These are phyloP conservation scores for Boloria selene DNA, from an alignment of 2,888 invertebrate genomes.

Conservation along the genomic window DNA sequence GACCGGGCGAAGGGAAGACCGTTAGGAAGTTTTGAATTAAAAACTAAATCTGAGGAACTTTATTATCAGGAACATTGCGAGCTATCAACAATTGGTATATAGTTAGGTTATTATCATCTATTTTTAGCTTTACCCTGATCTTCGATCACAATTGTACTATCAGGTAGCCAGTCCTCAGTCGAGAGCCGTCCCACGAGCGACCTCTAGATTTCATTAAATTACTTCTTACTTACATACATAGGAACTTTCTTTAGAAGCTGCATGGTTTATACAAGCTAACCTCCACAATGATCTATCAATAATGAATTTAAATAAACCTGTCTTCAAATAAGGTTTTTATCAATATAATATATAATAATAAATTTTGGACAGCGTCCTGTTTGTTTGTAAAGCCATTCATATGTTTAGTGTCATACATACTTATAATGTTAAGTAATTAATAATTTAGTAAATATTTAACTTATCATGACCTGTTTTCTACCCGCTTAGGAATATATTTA, in stretches of 20 bases:
- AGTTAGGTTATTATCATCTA: constrained; percentile 26
- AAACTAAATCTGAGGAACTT: constrained; percentile 43
- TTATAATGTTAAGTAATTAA: too few relatives aligned
- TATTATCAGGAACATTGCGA: constrained; percentile 22
- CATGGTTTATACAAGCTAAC: constrained; percentile 82
- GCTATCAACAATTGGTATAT: constrained; percentile 8
- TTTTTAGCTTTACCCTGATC: constrained; percentile 70
- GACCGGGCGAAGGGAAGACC: constrained; percentile 64
- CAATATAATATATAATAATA: constrained; percentile 40
- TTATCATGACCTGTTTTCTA: too few relatives aligned
- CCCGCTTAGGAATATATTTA: too few relatives aligned
- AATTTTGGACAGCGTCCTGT: constrained; percentile 27
- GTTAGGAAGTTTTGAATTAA: constrained; percentile 58
- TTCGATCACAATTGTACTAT: constrained; percentile 65
- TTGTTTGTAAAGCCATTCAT: constrained; percentile 25
- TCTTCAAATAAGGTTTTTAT: constrained; percentile 48
- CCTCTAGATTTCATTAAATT: constrained; percentile 79
- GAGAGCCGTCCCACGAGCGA: constrained; percentile 61
- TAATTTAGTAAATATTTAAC: too few relatives aligned
- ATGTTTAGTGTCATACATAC: too few relatives aligned
- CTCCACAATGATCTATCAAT: constrained; percentile 80
- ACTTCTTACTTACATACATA: constrained; percentile 82
- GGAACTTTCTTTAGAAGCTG: constrained; percentile 83
- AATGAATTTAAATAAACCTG: constrained; percentile 74
- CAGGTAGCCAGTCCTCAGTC: constrained; percentile 54